Percentiles rank a stretch among this genome's conserved stretches.
Conservation (phyloP, 2,797 vertebrate species). For the Pangasius macronema region DNA sequence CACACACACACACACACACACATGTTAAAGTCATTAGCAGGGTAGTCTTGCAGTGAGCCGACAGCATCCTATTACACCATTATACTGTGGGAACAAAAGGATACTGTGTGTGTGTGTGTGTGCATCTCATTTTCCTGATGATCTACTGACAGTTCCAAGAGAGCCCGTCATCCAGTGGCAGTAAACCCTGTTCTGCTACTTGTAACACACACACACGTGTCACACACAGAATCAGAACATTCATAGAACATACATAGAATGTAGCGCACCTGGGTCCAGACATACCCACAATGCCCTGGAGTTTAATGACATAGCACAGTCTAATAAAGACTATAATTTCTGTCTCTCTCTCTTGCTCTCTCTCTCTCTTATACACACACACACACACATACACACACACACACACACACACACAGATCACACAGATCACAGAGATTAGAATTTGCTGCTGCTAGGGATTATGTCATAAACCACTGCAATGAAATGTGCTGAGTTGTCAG, state of each 20-base stretch:
- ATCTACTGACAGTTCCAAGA: slow-evolving; percentile 36
- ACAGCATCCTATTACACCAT: slow-evolving; percentile 46
- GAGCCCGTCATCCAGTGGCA: slow-evolving; percentile 42
- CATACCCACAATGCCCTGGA: slow-evolving; percentile 49
- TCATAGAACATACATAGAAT: slow-evolving; percentile 23
- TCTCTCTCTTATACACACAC: slow-evolving; percentile 24
- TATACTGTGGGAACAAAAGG: slow-evolving; percentile 53
- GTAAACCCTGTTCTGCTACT: slow-evolving; percentile 30
- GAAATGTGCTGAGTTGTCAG: too few species aligned
- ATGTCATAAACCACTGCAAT: too few species aligned
- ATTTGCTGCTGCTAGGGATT: too few species aligned
- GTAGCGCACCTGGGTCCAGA: slow-evolving; percentile 57
- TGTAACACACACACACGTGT: slow-evolving; percentile 29
- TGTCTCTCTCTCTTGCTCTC: not conserved
- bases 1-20: slow-evolving; percentile 30
- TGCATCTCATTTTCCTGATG: slow-evolving; percentile 43
- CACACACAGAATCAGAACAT: slow-evolving; percentile 48
- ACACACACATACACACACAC: slow-evolving; percentile 29
- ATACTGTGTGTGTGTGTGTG: slow-evolving; percentile 40
- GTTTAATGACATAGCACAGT: slow-evolving; percentile 57
- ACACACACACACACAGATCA: too few species aligned
- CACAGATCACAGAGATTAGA: too few species aligned
- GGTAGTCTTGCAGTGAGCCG: slow-evolving; percentile 44
- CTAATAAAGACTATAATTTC: slow-evolving; percentile 55
- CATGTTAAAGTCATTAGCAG: slow-evolving; percentile 54